These are phyloP conservation scores for Galbula dea DNA, from an alignment of 2,113 vertebrate species.

Conservation along the genomic window DNA sequence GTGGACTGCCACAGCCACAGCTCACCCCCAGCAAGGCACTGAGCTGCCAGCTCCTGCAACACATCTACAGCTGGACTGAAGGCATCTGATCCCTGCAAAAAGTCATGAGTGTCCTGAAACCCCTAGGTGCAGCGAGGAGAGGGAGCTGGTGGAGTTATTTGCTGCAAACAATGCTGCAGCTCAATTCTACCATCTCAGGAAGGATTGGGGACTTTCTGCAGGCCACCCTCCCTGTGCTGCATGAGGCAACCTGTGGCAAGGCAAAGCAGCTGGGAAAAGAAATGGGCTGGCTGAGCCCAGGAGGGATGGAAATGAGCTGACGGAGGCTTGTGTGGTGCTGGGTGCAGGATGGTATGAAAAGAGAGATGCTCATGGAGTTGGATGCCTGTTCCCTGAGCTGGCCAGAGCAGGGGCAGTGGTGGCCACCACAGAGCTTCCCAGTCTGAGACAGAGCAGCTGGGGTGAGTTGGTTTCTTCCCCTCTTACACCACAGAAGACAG, in stretches of 20 bases:
- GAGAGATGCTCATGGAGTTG: not conserved
- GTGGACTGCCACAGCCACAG: not conserved
- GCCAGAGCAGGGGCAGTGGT: not conserved
- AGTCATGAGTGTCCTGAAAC: not conserved
- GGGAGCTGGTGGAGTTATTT: not conserved
- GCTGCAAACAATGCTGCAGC: rapidly evolving
- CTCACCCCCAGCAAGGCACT: not conserved
- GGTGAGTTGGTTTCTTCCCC: not conserved
- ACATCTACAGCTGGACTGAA: not conserved
- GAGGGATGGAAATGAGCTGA: not conserved
- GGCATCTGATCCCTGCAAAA: not conserved
- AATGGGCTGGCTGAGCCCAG: not conserved
- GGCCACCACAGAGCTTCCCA: not conserved
- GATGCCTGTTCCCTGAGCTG: rapidly evolving
- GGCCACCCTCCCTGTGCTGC: not conserved
- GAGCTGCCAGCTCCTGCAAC: rapidly evolving
- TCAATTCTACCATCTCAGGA: rapidly evolving
- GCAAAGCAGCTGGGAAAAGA: not conserved
- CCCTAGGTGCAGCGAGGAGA: rapidly evolving
- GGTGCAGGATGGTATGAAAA: not conserved
- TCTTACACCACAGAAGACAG: not conserved
- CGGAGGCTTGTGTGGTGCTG: not conserved
- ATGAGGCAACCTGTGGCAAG: rapidly evolving
- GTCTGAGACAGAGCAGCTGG: not conserved
- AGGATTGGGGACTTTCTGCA: not conserved